A percentile compares a stretch with the other conserved stretches of the same genome.
Conservation (phyloP, 1,140 invertebrate species). For the Rhopalosiphum maidis region DNA sequence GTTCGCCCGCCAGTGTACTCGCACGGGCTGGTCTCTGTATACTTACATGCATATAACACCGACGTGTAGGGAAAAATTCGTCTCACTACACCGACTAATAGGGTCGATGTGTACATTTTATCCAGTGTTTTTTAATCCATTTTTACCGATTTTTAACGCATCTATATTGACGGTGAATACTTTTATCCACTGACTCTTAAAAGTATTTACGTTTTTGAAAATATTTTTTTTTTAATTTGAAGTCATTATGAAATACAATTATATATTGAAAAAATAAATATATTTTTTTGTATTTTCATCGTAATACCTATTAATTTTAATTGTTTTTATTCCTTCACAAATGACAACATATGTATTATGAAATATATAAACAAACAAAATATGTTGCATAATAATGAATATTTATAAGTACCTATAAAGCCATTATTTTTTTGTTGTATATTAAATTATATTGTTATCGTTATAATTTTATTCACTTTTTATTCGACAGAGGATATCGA, state of each 20-base stretch:
- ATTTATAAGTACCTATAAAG: neutral
- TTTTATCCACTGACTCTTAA: neutral
- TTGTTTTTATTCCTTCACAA: neutral
- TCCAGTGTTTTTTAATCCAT: neutral
- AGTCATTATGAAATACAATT: neutral
- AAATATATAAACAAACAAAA: neutral
- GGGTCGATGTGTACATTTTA: too few species aligned
- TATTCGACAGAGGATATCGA: too few species aligned
- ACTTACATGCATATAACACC: neutral
- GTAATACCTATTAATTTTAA: neutral
- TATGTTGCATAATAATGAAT: neutral
- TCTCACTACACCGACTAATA: neutral
- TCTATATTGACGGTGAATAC: too few species aligned
- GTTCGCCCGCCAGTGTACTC: too few species aligned
- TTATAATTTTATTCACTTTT: too few species aligned
- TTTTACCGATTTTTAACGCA: too few species aligned
- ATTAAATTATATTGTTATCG: too few species aligned
- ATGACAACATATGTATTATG: neutral
- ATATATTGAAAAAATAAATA: too few species aligned
- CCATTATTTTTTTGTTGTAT: neutral
- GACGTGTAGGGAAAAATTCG: neutral
- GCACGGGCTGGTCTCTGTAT: neutral
- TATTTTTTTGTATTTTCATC: neutral
- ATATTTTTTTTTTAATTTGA: neutral
- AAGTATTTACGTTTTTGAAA: neutral